phyloP scores from a whole-genome alignment of 2,888 invertebrate species.

The Koerneria pararmatus region DNA sequence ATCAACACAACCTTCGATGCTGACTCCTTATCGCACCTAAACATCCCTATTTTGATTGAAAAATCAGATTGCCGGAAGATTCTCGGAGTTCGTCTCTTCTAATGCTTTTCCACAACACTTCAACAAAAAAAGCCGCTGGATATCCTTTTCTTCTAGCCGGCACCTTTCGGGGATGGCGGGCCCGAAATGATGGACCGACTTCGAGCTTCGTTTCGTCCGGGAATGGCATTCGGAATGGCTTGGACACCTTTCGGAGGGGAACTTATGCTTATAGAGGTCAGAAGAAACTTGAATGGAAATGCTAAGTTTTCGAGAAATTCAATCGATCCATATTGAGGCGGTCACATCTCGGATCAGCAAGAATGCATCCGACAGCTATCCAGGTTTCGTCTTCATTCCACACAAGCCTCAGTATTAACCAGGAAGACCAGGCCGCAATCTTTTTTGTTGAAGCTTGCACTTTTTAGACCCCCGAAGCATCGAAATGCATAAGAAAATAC shows the following conservation, averaged over 20 bases:
- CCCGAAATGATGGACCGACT: conserved; percentile 56
- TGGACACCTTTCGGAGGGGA: conserved; percentile 63
- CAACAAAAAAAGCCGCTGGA: not conserved
- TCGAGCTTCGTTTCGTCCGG: conserved; percentile 59
- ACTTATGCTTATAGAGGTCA: conserved; percentile 42
- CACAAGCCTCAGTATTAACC: too few species aligned
- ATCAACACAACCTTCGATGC: conserved; percentile 40
- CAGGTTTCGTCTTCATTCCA: too few species aligned
- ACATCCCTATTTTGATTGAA: conserved; percentile 62
- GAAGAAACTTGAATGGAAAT: not conserved
- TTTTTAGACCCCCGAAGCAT: too few species aligned
- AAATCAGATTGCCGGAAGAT: conserved; percentile 63
- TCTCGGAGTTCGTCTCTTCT: conserved; percentile 61
- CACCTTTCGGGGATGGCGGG: conserved; percentile 60
- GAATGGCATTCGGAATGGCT: conserved; percentile 67
- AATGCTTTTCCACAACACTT: not conserved
- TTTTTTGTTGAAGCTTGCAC: too few species aligned
- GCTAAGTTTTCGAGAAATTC: too few species aligned
- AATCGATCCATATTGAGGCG: too few species aligned
- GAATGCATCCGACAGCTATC: too few species aligned
- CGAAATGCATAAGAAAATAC: too few species aligned
- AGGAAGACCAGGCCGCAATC: too few species aligned
- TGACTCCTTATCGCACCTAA: conserved; percentile 41
- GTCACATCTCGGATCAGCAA: too few species aligned
- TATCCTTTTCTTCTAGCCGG: conserved; percentile 56